phyloP scores from a whole-genome alignment of 2,888 invertebrate genomes.

The Operophtera brumata region DNA sequence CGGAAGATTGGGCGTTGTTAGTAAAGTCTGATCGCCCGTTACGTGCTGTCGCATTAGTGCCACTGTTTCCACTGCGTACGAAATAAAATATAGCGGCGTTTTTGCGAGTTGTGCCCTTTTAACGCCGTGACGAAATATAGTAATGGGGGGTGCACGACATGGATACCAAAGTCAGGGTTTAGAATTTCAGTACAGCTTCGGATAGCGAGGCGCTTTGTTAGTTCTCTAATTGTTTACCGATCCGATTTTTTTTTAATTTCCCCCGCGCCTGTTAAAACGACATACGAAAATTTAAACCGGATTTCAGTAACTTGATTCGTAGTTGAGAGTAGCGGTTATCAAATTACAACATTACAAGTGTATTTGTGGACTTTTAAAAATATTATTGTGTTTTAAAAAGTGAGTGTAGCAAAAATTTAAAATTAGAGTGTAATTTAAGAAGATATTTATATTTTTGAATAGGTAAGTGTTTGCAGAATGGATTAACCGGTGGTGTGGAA shows the following conservation, averaged over 20 bases:
- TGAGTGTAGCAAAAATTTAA: conserved; percentile 38
- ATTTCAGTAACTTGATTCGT: conserved; percentile 43
- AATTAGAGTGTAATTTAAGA: conserved; percentile 35
- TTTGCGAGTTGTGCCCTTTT: conserved; percentile 40
- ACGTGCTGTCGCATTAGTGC: conserved; percentile 34
- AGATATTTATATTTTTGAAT: conserved; percentile 48
- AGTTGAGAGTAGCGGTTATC: conserved; percentile 44
- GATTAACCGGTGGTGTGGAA: conserved; percentile 65
- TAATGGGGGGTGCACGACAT: conserved; percentile 80
- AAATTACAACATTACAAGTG: conserved; percentile 44
- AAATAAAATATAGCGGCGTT: conserved; percentile 1
- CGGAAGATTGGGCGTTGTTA: conserved; percentile 43
- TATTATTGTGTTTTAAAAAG: conserved; percentile 32
- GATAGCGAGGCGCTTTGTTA: conserved; percentile 80
- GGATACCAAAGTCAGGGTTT: conserved; percentile 79
- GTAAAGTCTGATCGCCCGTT: conserved; percentile 42
- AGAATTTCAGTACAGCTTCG: conserved; percentile 81
- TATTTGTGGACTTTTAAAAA: conserved; percentile 41
- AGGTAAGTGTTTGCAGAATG: conserved; percentile 71
- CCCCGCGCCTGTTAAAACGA: conserved; percentile 47
- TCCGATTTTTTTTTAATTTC: conserved; percentile 64
- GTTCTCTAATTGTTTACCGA: conserved; percentile 74
- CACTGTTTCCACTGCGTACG: conserved; percentile 32
- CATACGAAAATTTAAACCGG: conserved; percentile 46
- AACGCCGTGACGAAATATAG: conserved; percentile 64